These are phyloP conservation scores for Sciurus vulgaris DNA, from an alignment of 2,797 vertebrate species.

Conservation along the genomic window DNA sequence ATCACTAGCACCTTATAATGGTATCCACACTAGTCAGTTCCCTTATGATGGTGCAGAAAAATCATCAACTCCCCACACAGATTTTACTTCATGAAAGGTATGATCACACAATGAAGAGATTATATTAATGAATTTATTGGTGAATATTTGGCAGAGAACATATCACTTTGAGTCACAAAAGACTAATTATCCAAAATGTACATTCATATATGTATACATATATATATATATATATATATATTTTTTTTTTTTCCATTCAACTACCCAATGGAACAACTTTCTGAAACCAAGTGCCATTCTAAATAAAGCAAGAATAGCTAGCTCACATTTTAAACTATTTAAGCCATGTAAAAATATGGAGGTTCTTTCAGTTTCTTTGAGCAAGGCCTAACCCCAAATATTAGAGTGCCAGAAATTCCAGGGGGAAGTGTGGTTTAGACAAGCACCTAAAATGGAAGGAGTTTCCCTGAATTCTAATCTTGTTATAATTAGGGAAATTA, in stretches of 20 bases:
- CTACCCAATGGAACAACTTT: background rate
- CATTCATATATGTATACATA: background rate
- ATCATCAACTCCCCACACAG: background rate
- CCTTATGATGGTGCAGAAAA: background rate
- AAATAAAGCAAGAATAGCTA: conserved; percentile 18
- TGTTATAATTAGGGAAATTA: background rate
- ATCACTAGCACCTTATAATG: background rate
- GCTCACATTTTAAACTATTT: background rate
- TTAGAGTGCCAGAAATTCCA: background rate
- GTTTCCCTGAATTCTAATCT: background rate
- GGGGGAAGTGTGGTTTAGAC: background rate
- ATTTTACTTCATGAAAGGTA: conserved; percentile 25
- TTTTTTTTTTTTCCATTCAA: background rate
- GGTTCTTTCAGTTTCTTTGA: background rate
- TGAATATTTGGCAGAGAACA: conserved; percentile 29
- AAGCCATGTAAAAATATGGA: background rate
- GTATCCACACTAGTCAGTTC: background rate
- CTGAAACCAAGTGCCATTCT: background rate
- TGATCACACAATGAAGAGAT: conserved; percentile 38
- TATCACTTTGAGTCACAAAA: background rate
- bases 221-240: background rate
- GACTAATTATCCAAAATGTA: conserved; percentile 29
- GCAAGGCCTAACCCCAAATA: background rate
- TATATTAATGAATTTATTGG: conserved; percentile 53
- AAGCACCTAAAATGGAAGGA: background rate